Evolutionary conservation across 2,888 invertebrate genomes (phyloP).

Genomic region (Altica lythri): DNA sequence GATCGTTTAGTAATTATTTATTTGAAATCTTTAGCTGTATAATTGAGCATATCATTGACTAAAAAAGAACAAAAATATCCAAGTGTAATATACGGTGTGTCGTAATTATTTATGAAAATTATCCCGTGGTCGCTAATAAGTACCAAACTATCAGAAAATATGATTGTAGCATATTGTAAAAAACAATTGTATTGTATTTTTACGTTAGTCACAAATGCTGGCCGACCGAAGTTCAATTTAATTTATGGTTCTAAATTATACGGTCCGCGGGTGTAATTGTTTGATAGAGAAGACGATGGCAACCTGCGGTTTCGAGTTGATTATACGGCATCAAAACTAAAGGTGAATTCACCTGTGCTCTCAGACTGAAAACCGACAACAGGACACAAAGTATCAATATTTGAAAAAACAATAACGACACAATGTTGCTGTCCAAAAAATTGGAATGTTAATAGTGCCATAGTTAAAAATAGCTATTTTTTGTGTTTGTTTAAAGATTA

Average conservation of each 20-base stretch:
- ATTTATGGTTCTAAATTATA: constrained; percentile 58
- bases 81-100: constrained; percentile 29
- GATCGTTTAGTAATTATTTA: constrained; percentile 22
- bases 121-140: constrained; percentile 36
- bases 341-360: constrained; percentile 25
- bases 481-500: too few species aligned
- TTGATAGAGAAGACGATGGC: constrained; percentile 45
- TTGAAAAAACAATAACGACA: neutral
- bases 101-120: constrained; percentile 38
- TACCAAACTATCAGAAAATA: constrained; percentile 38
- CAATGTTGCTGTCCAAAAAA: too few species aligned
- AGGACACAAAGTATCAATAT: constrained; percentile 1
- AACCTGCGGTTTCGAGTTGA: constrained; percentile 45
- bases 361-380: constrained; percentile 10
- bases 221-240: constrained; percentile 52
- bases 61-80: constrained; percentile 20
- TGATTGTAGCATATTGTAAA: constrained; percentile 37
- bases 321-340: constrained; percentile 38
- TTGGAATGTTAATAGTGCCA: too few species aligned
- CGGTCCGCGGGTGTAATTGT: constrained; percentile 55
- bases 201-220: constrained; percentile 42
- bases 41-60: constrained; percentile 23
- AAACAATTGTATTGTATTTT: constrained; percentile 42
- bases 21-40: constrained; percentile 15
- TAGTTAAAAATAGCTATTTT: too few species aligned